phyloP scores from a whole-genome alignment of 2,888 invertebrate genomes.

The Trachelus troglodyta region DNA sequence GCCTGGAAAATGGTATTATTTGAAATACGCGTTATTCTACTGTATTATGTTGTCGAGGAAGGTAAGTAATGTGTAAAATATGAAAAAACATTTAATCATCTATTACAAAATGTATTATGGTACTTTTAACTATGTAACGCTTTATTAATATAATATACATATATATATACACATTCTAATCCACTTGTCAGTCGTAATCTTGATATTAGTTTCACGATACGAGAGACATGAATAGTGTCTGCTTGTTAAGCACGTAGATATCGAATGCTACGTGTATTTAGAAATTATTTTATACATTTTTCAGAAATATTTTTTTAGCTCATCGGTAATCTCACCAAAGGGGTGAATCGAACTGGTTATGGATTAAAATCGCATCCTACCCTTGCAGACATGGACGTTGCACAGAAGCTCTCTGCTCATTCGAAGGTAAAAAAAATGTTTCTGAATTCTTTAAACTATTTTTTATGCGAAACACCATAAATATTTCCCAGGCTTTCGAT shows the following conservation, averaged over 20 bases:
- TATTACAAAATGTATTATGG: background rate
- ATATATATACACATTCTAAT: background rate
- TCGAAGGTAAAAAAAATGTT: conserved; percentile 65
- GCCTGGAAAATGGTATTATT: conserved; percentile 74
- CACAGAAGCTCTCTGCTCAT: conserved; percentile 71
- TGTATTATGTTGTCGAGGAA: conserved; percentile 70
- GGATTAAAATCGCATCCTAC: conserved; percentile 12
- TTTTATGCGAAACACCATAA: background rate
- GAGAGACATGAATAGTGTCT: background rate
- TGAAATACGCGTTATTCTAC: conserved; percentile 72
- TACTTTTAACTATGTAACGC: no score
- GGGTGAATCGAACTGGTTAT: conserved; percentile 2
- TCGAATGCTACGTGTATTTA: background rate
- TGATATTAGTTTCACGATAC: background rate
- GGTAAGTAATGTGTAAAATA: conserved; percentile 49
- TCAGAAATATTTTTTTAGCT: background rate
- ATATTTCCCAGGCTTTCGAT: conserved; percentile 74
- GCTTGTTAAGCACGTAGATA: background rate
- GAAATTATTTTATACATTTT: background rate
- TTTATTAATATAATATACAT: background rate
- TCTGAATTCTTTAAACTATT: background rate
- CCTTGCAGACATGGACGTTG: conserved; percentile 70
- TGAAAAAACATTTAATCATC: background rate
- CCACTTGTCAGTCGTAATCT: background rate
- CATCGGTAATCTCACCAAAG: background rate